Evolutionary conservation across 2,797 vertebrate species (phyloP), one percentile per base, ranked within the genome.

Genomic region (Mergus octosetaceus): DNA sequence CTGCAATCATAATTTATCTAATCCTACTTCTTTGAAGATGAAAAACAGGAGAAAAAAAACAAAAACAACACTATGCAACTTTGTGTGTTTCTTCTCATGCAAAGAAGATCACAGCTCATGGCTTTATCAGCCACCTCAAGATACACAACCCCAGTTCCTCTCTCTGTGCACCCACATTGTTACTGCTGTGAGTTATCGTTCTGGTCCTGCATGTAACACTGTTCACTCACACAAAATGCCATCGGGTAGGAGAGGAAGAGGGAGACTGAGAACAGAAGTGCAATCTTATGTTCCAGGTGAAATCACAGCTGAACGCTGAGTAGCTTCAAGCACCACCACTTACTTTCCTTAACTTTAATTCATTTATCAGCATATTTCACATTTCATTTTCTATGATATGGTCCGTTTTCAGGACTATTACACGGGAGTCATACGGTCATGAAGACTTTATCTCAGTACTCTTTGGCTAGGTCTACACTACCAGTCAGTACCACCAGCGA

Each of bases 181-280:
- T 56, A 22, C 15, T 87, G 71, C 56, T 85, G 30, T 5, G 49
- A 65, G 32, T 34, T 56, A 51, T 12, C 11, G 2, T 36, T 28
- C 41, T 27, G 28, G 20, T 43, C 20, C 61, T 1, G 2, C 32
- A n/a, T 1, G 16, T 45, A 78, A 45, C 10, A 9, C 18, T 1
- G 0, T 32, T 41, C 32, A 81, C 62, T 45, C 68, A 66, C 20
- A 12, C 10, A 72, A 57, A 70, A 54, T 13, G 25, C 3, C 60
- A 18, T 11, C 51, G 60, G 7, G 32, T 12, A 36, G 18, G 17
- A 85, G 82, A 73, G 18, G 11, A 87, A 69, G 58, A 32, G 24
- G 34, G 21, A 83, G 32, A 19, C 9, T 1, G 3, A 38, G 25
- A 91, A 25, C 38, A 91, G 32, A 56, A 69, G 8, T 18, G 39